Evolutionary conservation across 2,113 vertebrate genomes (phyloP), one percentile per base, ranked within the genome.

Genomic region (Natator depressus): DNA sequence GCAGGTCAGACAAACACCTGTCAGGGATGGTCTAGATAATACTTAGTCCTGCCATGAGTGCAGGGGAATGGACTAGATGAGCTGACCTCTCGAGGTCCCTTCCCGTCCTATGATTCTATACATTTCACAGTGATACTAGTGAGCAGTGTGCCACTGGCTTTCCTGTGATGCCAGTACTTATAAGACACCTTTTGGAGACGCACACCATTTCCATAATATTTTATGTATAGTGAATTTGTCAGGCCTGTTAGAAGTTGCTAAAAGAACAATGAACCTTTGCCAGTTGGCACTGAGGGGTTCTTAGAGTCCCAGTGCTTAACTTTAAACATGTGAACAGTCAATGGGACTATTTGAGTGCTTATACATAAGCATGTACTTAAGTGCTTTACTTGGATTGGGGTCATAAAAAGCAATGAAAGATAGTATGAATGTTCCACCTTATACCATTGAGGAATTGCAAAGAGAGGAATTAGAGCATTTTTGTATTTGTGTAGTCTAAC

Each of bases 401-500:
- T 49, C 86, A 22, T 10, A 46, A 53, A 91, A 80, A 11, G 2
- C 19, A 46, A 78, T 88, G 27, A 42, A 12, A 93, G 82, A 76
- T 31, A 78, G 7, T 6, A 72, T 59, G 6, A 1, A 11, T 82
- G 3, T 8, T 65, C 19, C 19, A 47, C 0, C 10, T 85, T 94
- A 50, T 49, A 29, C 57, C 17, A 49, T 8, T 91, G 24, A 88
- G 46, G 19, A 79, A 12, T 5, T 38, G 7, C 20, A 87, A 94
- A 80, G 16, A 91, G 88, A 65, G 69, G 35, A 14, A 4, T 72
- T 82, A 95, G 16, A 31, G 78, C 84, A 89, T 82, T 0, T 5
- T 84, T 80, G 5, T 94, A 2, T 89, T 96, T 85, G 14, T 59
- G 24, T 87, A 94, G 82, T 85, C 87, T 89, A 93, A 89, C 78